These are phyloP conservation scores for Nymphicus hollandicus DNA, from an alignment of 2,113 vertebrate genomes.

Conservation along the genomic window DNA sequence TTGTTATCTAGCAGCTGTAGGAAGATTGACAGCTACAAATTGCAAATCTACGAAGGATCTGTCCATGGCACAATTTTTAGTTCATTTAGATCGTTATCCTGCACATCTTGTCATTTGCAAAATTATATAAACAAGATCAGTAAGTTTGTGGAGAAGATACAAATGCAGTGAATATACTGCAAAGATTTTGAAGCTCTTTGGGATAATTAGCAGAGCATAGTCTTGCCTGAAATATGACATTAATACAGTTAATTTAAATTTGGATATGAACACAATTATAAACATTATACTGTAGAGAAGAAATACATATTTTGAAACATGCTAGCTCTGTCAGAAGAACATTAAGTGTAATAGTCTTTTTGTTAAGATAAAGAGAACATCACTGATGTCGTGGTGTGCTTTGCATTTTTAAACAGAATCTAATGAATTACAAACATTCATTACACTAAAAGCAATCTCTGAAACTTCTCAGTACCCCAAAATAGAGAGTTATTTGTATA, in stretches of 20 bases:
- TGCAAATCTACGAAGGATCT: slow-evolving; percentile 59
- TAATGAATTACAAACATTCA: slow-evolving; percentile 78
- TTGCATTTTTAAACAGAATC: slow-evolving; percentile 75
- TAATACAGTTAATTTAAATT: slow-evolving; percentile 10
- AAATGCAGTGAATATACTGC: slow-evolving; percentile 33
- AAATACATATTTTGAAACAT: slow-evolving; percentile 51
- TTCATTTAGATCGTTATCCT: slow-evolving; percentile 56
- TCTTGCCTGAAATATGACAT: neutral
- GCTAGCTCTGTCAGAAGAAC: slow-evolving; percentile 37
- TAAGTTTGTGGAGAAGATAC: slow-evolving; percentile 22
- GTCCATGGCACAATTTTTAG: slow-evolving; percentile 41
- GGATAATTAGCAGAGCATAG: slow-evolving; percentile 22
- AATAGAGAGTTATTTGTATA: slow-evolving; percentile 74
- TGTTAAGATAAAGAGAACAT: slow-evolving; percentile 72
- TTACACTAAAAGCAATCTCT: slow-evolving; percentile 66
- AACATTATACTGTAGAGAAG: neutral
- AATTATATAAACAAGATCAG: slow-evolving; percentile 57
- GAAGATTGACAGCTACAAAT: slow-evolving; percentile 70
- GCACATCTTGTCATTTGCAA: slow-evolving; percentile 47
- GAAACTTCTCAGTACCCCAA: slow-evolving; percentile 74
- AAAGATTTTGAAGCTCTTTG: slow-evolving; percentile 34
- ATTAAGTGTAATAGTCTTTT: slow-evolving; percentile 61
- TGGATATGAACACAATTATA: slow-evolving; percentile 5
- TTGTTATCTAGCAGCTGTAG: slow-evolving; percentile 73
- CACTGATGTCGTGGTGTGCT: slow-evolving; percentile 72